Percentiles rank a stretch among this genome's conserved stretches.
Evolutionary conservation across 2,888 invertebrate species (phyloP).

Genomic region (Griposia aprilina): DNA sequence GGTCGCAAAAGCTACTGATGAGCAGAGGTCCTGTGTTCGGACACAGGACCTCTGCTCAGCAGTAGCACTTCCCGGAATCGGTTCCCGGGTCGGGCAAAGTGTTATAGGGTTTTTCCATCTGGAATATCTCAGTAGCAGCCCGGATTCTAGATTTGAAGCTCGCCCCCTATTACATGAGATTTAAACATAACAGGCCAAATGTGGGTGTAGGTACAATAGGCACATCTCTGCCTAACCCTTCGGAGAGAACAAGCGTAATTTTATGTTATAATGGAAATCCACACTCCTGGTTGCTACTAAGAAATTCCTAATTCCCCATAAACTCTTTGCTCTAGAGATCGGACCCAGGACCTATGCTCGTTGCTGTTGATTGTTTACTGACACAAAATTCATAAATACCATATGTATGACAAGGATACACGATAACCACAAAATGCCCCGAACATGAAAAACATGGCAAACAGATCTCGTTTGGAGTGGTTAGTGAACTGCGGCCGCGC

Average conservation of each 20-base stretch:
- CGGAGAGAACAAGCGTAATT: not conserved
- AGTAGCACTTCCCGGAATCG: too few relatives aligned
- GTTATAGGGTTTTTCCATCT: not conserved
- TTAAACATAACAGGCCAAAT: not conserved
- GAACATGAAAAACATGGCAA: slow-evolving; percentile 33
- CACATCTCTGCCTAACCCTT: not conserved
- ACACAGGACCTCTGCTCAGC: too few relatives aligned
- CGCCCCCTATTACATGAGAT: not conserved
- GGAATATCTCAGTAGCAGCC: not conserved
- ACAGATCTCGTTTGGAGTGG: slow-evolving; percentile 50
- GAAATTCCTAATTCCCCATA: not conserved
- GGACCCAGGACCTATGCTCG: not conserved
- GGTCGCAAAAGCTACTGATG: not conserved
- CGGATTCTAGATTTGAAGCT: not conserved
- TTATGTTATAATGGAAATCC: not conserved
- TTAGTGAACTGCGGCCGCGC: slow-evolving; percentile 33
- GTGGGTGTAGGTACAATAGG: not conserved
- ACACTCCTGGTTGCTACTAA: not conserved
- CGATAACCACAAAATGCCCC: slow-evolving; percentile 18
- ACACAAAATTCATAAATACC: slow-evolving; percentile 5
- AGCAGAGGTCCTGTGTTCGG: not conserved
- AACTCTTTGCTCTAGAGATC: not conserved
- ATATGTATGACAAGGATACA: slow-evolving; percentile 10
- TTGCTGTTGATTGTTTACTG: not conserved
- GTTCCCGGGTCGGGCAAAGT: too few relatives aligned